A percentile compares a stretch with the other conserved stretches of the same genome.
Conservation (phyloP, 1,140 invertebrate species). For the Phymorhynchus buccinoides region DNA sequence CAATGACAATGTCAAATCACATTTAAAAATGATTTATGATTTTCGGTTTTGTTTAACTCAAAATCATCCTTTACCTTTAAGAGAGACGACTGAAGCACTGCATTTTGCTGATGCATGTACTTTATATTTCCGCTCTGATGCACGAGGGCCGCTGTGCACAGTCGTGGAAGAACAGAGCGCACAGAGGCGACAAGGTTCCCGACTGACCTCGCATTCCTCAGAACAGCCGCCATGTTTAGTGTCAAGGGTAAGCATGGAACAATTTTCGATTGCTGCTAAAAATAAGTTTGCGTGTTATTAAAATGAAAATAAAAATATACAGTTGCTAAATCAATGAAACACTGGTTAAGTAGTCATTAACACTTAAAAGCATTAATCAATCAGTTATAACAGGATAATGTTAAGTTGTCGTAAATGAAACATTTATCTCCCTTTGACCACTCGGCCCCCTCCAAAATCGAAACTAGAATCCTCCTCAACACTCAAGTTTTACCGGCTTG, state of each 20-base stretch:
- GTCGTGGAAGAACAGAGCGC: constrained; percentile 47
- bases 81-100: neutral
- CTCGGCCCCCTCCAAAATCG: no score
- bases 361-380: neutral
- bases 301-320: neutral
- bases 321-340: neutral
- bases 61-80: constrained; percentile 31
- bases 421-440: neutral
- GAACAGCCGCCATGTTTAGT: constrained; percentile 55
- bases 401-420: neutral
- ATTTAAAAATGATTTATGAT: neutral
- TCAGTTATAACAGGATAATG: neutral
- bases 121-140: constrained; percentile 47
- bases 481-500: no score
- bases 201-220: constrained; percentile 51
- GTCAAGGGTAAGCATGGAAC: constrained; percentile 11
- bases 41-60: neutral
- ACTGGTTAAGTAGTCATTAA: neutral
- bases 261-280: neutral
- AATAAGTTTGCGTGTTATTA: neutral
- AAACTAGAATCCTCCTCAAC: neutral
- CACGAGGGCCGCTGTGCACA: constrained; percentile 48
- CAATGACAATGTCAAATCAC: constrained; percentile 19
- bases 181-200: constrained; percentile 45
- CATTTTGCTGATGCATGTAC: constrained; percentile 25